phyloP scores from a whole-genome alignment of 1,140 invertebrate genomes.

The Temnothorax curvispinosus region DNA sequence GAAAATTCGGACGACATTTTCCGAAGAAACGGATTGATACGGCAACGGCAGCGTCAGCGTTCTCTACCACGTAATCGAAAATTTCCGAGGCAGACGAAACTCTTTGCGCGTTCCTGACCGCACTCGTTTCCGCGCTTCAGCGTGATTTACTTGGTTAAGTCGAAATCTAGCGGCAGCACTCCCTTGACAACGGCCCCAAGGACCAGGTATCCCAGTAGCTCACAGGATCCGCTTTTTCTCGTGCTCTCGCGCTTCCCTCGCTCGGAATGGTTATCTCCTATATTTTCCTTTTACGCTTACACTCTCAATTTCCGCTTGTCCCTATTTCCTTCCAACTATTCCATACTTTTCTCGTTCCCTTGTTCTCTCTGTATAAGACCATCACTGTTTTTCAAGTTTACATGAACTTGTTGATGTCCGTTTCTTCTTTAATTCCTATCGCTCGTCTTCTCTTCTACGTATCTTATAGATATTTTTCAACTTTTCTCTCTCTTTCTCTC shows the following conservation, averaged over 20 bases:
- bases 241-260: conserved; percentile 23
- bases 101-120: conserved; percentile 32
- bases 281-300: conserved; percentile 57
- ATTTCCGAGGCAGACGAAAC: conserved; percentile 52
- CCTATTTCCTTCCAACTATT: conserved; percentile 19
- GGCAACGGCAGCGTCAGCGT: conserved; percentile 34
- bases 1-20: conserved; percentile 27
- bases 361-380: neutral
- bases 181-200: conserved; percentile 56
- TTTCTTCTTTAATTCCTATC: conserved; percentile 21
- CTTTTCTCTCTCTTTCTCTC: conserved; percentile 22
- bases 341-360: conserved; percentile 4
- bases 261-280: conserved; percentile 58
- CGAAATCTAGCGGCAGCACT: conserved; percentile 46
- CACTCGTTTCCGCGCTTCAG: conserved; percentile 44
- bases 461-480: neutral
- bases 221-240: conserved; percentile 45
- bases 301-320: conserved; percentile 61
- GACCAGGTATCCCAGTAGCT: conserved; percentile 48
- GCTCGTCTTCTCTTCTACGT: neutral
- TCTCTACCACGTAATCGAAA: conserved; percentile 35
- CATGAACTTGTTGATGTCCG: conserved; percentile 28
- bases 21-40: conserved; percentile 1
- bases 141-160: conserved; percentile 61
- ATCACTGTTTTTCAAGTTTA: conserved; percentile 42